Base-by-base conservation (phyloP, 2,888 invertebrate genomes). In the Hyles lineata region DNA sequence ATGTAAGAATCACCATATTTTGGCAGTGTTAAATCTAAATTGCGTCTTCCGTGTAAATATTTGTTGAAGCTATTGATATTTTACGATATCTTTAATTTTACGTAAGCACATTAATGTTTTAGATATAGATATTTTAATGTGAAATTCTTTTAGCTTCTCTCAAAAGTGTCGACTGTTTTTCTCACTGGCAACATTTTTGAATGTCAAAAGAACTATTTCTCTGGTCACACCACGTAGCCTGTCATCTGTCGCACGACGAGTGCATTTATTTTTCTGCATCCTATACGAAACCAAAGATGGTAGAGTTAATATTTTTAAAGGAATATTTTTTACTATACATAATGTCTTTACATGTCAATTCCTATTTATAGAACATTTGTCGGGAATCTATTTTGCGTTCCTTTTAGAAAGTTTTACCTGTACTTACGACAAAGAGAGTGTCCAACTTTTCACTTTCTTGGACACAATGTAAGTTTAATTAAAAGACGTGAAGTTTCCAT, bases 11-110 rank as follows among this genome's bases (percentile, higher is more conserved):
- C 61, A n/a, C 19, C 17, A 67, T 17, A 50, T 67, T 63, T 67
- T 67, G 67, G 67, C 43, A 23, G 23, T 63, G 23, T 43, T 35
- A 9, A 32, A 67, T 11, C 63, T 83, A 79, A 79, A 84, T 83
- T 82, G 80, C 81, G 85, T 85, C 85, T 85, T 85, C 85, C 85
- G 80, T 80, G 79, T 77, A 70, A 70, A 76, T 82, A 77, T 78
- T 76, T 81, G 78, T 82, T 77, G 77, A 70, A 55, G 55, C 58
- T 52, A 70, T 70, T 70, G 23, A 21, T 67, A 55, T 29, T 70
- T 70, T 55, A 70, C 25, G 29, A 19, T 70, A 32, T 29, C 15
- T 29, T 25, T 70, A 55, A 32, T 70, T 70, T 70, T n/a, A 29
- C 29, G 29, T 70, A 29, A 55, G 52, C 52, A 70, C 70, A 55